Evolutionary conservation across 2,888 invertebrate species (phyloP).

Genomic region (Teinopalpus imperialis): DNA sequence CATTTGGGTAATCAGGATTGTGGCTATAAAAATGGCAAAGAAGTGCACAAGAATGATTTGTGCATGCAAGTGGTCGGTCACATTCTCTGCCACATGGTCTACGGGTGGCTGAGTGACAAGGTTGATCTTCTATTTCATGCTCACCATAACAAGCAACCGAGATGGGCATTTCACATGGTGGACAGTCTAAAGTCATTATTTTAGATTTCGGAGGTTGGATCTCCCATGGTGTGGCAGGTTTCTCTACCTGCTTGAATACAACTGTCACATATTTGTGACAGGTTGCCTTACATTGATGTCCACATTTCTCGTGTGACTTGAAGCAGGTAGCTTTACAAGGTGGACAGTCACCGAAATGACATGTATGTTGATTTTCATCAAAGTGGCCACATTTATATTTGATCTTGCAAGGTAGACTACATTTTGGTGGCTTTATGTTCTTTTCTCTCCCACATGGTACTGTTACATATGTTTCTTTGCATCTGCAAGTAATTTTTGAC

Average conservation of each 20-base stretch:
- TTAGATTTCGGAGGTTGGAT: conserved; percentile 72
- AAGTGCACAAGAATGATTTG: conserved; percentile 88
- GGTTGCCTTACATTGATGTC: conserved; percentile 85
- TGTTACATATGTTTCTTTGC: conserved; percentile 88
- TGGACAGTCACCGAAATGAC: conserved; percentile 93
- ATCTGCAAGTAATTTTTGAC: conserved; percentile 88
- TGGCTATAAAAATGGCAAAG: conserved; percentile 84
- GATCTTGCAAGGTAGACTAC: conserved; percentile 87
- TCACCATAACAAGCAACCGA: conserved; percentile 87
- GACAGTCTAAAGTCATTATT: conserved; percentile 84
- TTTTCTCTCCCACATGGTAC: conserved; percentile 94
- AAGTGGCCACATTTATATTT: conserved; percentile 93
- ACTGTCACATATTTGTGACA: conserved; percentile 90
- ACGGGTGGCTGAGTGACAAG: conserved; percentile 86
- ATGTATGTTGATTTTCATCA: conserved; percentile 86
- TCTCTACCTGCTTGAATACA: conserved; percentile 79
- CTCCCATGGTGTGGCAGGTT: conserved; percentile 86
- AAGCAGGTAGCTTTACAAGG: conserved; percentile 90
- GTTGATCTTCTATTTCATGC: conserved; percentile 86
- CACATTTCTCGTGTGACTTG: conserved; percentile 79
- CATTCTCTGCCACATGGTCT: conserved; percentile 91
- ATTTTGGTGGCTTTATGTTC: conserved; percentile 89
- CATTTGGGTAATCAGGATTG: conserved; percentile 66
- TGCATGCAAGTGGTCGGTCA: conserved; percentile 86
- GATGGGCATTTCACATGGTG: conserved; percentile 87